Percentiles rank a stretch among this genome's conserved stretches.
Evolutionary conservation across 2,888 invertebrate species (phyloP).

Genomic region (Leptothorax acervorum): DNA sequence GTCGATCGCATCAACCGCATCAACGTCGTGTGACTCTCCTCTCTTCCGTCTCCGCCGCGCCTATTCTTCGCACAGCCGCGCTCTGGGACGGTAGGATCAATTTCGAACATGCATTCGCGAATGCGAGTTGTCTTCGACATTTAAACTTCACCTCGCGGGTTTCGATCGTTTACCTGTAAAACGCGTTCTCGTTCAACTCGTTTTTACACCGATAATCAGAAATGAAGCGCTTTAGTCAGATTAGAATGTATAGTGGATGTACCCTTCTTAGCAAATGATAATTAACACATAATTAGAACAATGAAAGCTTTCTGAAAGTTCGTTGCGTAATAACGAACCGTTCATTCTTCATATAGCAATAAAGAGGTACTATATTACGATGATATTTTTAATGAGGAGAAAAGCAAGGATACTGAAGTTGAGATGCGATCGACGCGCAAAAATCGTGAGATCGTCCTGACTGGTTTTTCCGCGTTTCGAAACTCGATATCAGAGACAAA

Average conservation of each 20-base stretch:
- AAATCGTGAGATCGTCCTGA: background rate
- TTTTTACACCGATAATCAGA: background rate
- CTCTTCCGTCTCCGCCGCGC: background rate
- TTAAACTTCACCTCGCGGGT: background rate
- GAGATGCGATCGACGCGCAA: background rate
- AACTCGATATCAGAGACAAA: background rate
- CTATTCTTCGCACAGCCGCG: background rate
- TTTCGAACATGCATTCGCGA: conserved; percentile 11
- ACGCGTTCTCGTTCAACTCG: background rate
- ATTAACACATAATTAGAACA: conserved; percentile 1
- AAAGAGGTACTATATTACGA: background rate
- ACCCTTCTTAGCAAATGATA: too few relatives aligned
- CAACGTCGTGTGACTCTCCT: background rate
- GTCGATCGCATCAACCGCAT: conserved; percentile 20
- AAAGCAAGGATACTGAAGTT: background rate
- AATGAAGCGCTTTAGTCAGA: background rate
- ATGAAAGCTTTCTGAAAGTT: conserved; percentile 4
- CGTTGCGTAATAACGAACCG: background rate
- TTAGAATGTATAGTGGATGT: background rate
- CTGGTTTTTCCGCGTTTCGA: background rate
- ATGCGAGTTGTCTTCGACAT: conserved; percentile 44
- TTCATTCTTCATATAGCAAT: background rate
- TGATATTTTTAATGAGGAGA: too few relatives aligned
- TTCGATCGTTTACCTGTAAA: background rate
- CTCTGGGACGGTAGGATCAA: background rate